Evolutionary conservation across 1,140 invertebrate species (phyloP), one percentile per base, ranked within the genome.

Genomic region (Aporrectodea caliginosa): DNA sequence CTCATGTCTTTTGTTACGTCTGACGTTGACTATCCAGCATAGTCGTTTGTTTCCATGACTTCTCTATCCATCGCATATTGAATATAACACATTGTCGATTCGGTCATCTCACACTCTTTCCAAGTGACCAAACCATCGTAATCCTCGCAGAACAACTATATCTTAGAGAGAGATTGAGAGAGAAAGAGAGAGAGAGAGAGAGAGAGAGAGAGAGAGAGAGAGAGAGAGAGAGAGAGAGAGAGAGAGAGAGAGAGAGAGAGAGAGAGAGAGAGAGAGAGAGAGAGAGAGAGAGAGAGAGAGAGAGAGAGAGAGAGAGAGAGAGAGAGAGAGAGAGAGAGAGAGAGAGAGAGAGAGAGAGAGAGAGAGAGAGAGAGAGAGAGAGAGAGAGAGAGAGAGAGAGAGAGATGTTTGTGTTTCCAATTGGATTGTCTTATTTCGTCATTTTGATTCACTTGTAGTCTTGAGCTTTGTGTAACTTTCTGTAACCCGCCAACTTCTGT

Each of bases 361-460:
- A 72, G 6, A 72, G 70, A 72, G 6, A 72, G 70, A 72, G 6
- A 72, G 70, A 72, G 6, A 72, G 70, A 72, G 6, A 72, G 70
- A 72, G 70, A 72, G 70, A 72, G 31, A 72, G 70, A 27, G 31
- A 72, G 70, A 29, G 70, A 32, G 6, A 72, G 31, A 72, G 31
- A 72, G 31, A 29, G 31, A 72, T n/a, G n/a, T n/a, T n/a, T n/a
- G n/a, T n/a, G n/a, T n/a, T n/a, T n/a, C n/a, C n/a, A n/a, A n/a
- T n/a, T n/a, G n/a, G n/a, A n/a, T n/a, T n/a, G n/a, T n/a, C n/a
- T n/a, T n/a, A n/a, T n/a, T n/a, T n/a, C n/a, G n/a, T n/a, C n/a
- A n/a, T n/a, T n/a, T n/a, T n/a, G n/a, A n/a, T n/a, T n/a, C n/a
- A n/a, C n/a, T n/a, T n/a, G n/a, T n/a, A n/a, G n/a, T n/a, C n/a